Evolutionary conservation across 2,113 vertebrate genomes (phyloP).

Genomic region (Oreochromis spilurus): DNA sequence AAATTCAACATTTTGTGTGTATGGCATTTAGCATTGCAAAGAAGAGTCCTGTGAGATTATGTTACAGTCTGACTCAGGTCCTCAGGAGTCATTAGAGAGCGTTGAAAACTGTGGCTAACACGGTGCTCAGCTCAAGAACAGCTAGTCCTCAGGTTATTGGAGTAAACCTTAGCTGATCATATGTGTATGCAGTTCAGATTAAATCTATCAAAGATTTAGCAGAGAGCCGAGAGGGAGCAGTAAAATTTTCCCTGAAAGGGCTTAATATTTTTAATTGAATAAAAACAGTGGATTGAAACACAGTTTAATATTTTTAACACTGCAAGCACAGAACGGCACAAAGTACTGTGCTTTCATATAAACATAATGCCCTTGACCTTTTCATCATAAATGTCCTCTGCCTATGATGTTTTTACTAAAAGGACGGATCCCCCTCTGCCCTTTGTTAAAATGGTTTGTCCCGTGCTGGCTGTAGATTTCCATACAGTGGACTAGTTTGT

Average conservation of each 20-base stretch:
- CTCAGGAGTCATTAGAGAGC: background rate
- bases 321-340: background rate
- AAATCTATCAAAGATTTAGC: background rate
- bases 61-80: background rate
- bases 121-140: background rate
- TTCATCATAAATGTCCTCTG: background rate
- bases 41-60: background rate
- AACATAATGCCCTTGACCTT: background rate
- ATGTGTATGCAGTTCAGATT: background rate
- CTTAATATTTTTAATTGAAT: background rate
- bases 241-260: background rate
- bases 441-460: constrained; percentile 48
- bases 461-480: constrained; percentile 55
- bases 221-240: background rate
- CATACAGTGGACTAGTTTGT: constrained; percentile 56
- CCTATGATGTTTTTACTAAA: background rate
- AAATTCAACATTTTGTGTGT: background rate
- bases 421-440: background rate
- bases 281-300: background rate
- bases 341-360: background rate
- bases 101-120: background rate
- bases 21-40: background rate
- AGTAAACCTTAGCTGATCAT: background rate
- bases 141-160: background rate
- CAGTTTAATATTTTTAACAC: background rate